Base-by-base conservation (phyloP, 2,888 invertebrate species). In the Machimus atricapillus region DNA sequence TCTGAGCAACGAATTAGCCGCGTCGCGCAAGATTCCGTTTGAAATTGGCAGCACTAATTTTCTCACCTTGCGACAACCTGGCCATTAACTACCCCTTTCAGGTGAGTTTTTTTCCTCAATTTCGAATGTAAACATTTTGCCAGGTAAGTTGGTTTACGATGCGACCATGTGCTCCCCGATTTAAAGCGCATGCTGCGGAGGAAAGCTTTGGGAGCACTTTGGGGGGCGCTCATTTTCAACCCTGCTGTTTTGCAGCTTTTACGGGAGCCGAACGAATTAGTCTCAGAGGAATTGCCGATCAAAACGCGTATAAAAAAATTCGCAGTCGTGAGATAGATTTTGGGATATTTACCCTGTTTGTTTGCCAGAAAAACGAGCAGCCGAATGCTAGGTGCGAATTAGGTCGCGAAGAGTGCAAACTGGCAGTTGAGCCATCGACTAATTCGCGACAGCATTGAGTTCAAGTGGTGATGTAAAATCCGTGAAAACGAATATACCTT, bases 221-320 rank as follows among this genome's bases (percentile, higher is more conserved):
- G 43, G 8, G 37, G 37, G 52, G n/a, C 16, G 52, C 52, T 78
- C 23, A 27, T 14, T 27, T 79, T 79, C 82, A 58, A 82, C 82
- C 58, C 58, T 82, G 82, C 40, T 27, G 23, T 58, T 82, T 37
- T 19, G 16, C 14, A 82, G 82, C 82, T 82, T 58, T 82, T 34
- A 16, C 23, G 34, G 34, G 19, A 34, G 14, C 23, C 40, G 27
- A 7, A 19, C n/a, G 82, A 66, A n/a, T 82, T 82, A 82, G 82
- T 82, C 82, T 58, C 82, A 37, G 82, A 9, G 66, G 58, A 19
- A 34, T 82, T 82, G 66, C 52, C 82, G 19, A 31, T n/a, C 34
- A 6, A 52, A 52, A 6, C 52, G 58, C 7, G 31, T 58, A 58
- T 82, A 56, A 46, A 46, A n/a, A 52, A 79, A 79, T 7, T 23